These are phyloP conservation scores for Ellobius talpinus DNA, from an alignment of 2,113 vertebrate species.

Conservation along the genomic window DNA sequence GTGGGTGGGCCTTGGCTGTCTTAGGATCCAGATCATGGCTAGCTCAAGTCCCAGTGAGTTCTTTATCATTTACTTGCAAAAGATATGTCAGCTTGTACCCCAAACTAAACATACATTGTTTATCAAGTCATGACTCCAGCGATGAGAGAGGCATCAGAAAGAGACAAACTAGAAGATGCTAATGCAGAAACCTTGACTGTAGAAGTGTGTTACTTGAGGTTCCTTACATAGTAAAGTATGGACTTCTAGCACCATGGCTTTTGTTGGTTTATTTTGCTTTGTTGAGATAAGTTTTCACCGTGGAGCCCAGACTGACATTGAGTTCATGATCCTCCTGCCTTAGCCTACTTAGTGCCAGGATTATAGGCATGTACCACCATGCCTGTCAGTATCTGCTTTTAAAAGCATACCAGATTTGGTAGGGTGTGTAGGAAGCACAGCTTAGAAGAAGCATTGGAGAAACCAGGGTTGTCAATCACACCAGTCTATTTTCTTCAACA, in stretches of 20 bases:
- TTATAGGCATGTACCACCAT: not conserved
- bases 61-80: not conserved
- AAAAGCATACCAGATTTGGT: not conserved
- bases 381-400: not conserved
- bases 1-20: fast-evolving
- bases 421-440: not conserved
- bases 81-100: not conserved
- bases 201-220: not conserved
- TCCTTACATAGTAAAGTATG: not conserved
- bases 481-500: not conserved
- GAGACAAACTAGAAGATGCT: not conserved
- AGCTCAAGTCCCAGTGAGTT: not conserved
- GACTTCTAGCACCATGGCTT: not conserved
- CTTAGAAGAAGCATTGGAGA: not conserved
- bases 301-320: not conserved
- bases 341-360: not conserved
- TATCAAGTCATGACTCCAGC: not conserved
- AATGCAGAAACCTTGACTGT: not conserved
- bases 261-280: not conserved
- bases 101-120: not conserved
- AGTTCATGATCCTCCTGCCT: not conserved
- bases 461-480: not conserved
- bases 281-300: not conserved
- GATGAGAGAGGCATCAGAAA: not conserved
- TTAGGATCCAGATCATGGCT: not conserved